Evolutionary conservation across 2,888 invertebrate species (phyloP).

Genomic region (Eilema griseolum): DNA sequence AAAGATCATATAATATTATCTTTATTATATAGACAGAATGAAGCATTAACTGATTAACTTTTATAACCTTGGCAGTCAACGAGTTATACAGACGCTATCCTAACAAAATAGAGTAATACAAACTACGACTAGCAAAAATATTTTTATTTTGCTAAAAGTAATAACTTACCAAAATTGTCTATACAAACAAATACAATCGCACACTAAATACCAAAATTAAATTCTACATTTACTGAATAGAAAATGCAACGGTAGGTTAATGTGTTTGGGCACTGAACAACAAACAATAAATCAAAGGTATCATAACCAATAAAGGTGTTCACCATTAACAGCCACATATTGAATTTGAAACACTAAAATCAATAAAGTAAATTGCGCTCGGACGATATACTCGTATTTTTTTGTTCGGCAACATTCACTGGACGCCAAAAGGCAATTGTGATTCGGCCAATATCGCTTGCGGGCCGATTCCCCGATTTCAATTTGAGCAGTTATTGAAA

Average conservation of each 20-base stretch:
- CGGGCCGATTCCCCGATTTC: slow-evolving; percentile 54
- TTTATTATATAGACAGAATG: no score
- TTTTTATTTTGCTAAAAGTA: no score
- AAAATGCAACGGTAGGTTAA: neutral
- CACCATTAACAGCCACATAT: slow-evolving; percentile 25
- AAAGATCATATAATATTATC: neutral
- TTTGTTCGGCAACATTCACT: slow-evolving; percentile 27
- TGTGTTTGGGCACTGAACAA: slow-evolving; percentile 1
- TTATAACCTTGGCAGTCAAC: no score
- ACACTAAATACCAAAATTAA: neutral
- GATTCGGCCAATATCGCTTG: slow-evolving; percentile 62
- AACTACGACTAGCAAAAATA: no score
- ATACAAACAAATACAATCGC: neutral
- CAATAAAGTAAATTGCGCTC: slow-evolving; percentile 42
- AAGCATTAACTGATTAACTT: no score
- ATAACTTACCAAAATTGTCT: neutral
- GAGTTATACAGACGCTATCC: no score
- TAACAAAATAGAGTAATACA: neutral
- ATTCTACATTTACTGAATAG: neutral
- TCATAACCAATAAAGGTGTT: slow-evolving; percentile 26
- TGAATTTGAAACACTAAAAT: slow-evolving; percentile 35
- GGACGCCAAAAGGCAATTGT: slow-evolving; percentile 55
- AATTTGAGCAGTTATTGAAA: slow-evolving; percentile 56
- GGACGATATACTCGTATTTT: slow-evolving; percentile 26
- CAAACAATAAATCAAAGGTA: slow-evolving; percentile 29